Conservation (phyloP, 2,113 vertebrate genomes). For the human (Homo sapiens) region DNA sequence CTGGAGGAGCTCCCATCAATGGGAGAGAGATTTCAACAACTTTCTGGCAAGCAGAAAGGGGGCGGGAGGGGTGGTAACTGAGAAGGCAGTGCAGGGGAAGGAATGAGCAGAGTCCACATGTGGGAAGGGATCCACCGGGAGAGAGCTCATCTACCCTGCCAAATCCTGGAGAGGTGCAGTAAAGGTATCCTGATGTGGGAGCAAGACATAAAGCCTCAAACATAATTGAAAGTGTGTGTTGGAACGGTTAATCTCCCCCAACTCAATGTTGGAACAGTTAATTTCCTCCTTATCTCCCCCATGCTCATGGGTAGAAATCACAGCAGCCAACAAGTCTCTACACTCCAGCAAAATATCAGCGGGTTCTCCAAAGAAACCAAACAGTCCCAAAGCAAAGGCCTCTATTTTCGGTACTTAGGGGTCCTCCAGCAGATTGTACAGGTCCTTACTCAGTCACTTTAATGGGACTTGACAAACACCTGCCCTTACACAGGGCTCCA, state of each 20-base stretch:
- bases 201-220: neutral
- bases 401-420: neutral
- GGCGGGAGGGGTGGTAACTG: neutral
- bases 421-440: neutral
- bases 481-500: neutral
- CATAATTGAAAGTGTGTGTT: neutral
- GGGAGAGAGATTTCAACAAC: neutral
- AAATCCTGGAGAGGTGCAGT: neutral
- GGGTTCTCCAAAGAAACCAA: slow-evolving; percentile 8
- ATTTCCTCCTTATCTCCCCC: neutral
- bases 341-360: neutral
- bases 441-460: neutral
- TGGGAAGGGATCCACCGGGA: neutral
- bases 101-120: neutral
- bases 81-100: neutral
- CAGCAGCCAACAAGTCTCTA: neutral
- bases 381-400: slow-evolving; percentile 2
- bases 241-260: neutral
- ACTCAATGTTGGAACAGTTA: neutral
- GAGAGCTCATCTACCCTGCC: neutral
- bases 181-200: neutral
- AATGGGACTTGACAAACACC: neutral
- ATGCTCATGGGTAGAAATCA: neutral
- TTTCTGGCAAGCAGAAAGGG: slow-evolving; percentile 11
- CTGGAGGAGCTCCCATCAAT: neutral